Base-by-base conservation (phyloP, 2,888 invertebrate genomes). In the Malacosoma neustria region DNA sequence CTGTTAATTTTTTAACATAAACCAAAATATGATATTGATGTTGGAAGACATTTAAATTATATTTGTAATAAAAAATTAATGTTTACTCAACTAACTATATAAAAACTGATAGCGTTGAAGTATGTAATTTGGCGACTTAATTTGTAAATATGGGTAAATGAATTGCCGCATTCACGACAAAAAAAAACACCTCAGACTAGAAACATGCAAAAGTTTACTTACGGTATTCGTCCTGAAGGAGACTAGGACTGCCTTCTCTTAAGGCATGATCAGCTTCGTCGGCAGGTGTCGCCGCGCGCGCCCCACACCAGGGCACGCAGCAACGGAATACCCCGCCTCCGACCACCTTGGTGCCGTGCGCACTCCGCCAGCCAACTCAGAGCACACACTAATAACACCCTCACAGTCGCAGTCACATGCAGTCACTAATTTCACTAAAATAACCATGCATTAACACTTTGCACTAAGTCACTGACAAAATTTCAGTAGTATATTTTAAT, bases 291-390 rank as follows among this genome's bases (percentile, higher is more conserved):
- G 91, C 90, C 89, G 90, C 88, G 90, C 85, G 85, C 85, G 85
- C 85, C 84, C 91, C 91, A 89, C 92, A 91, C 90, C 91, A 92
- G 89, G 92, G 92, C 90, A 92, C 89, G 89, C 92, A 92, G 88
- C 92, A 92, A 89, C 91, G 91, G 90, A 92, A 92, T 87, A 91
- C 90, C 89, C 89, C 90, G 74, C 89, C 89, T 88, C 91, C 90
- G 75, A 89, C 89, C 90, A 90, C 89, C 86, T 87, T 90, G 90
- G 77, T 75, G 86, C 79, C 81, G 73, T 79, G 64, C 59, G 61
- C 64, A 54, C 59, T 64, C 63, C 49, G 49, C 61, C 51, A 62
- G 72, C 87, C 82, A 84, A 84, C 76, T 72, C 42, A 36, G 43
- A 77, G 73, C 80, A 73, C 71, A 72, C 82, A 69, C 80, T 75